Percentiles rank a stretch among this genome's conserved stretches.
phyloP scores from a whole-genome alignment of 2,113 vertebrate species.

The Indicator maculatus region DNA sequence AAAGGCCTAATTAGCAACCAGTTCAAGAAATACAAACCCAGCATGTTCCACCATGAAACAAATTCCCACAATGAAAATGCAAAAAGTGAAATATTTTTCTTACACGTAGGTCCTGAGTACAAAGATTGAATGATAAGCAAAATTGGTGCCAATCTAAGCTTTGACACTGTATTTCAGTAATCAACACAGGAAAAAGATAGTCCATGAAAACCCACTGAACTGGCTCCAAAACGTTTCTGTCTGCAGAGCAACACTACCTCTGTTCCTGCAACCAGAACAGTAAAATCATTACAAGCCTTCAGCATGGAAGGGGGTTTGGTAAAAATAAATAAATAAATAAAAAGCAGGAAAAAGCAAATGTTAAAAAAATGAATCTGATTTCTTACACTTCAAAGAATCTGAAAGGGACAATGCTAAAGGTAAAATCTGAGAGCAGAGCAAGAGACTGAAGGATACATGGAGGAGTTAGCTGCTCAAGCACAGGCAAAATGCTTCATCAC shows the following conservation, averaged over 20 bases:
- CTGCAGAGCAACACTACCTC: neutral
- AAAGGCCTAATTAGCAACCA: neutral
- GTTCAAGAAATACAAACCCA: neutral
- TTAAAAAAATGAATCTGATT: neutral
- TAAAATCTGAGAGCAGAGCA: neutral
- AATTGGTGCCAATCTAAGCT: neutral
- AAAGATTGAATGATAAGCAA: neutral
- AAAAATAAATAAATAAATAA: neutral
- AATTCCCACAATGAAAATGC: neutral
- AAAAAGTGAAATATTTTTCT: neutral
- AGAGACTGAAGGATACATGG: neutral
- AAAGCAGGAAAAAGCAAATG: fast-evolving
- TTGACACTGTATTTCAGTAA: neutral
- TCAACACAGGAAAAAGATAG: fast-evolving
- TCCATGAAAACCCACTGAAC: neutral
- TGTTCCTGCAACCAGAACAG: neutral
- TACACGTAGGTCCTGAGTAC: neutral
- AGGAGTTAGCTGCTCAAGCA: neutral
- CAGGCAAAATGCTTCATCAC: neutral
- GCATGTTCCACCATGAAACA: neutral
- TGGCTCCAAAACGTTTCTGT: neutral
- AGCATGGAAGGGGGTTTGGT: neutral
- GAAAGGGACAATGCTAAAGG: neutral
- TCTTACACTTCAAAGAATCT: neutral
- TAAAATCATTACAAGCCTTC: neutral